These are phyloP conservation scores for Pterobdella sp. DNA, from an alignment of 2,888 invertebrate genomes.

Conservation along the genomic window DNA sequence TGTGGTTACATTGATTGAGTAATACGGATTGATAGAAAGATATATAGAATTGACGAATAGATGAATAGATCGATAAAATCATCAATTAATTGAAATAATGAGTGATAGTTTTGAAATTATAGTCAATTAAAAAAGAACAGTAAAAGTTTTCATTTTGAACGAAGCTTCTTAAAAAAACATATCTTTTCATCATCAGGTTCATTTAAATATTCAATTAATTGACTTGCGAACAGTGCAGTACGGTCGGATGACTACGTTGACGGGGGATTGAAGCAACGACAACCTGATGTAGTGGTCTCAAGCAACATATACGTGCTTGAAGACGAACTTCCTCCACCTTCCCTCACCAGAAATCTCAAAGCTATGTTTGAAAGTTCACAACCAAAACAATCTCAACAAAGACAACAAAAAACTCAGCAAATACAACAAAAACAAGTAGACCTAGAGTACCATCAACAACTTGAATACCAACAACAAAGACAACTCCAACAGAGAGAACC, in stretches of 20 bases:
- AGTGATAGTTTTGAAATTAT: no score
- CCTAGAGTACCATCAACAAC: constrained; percentile 13
- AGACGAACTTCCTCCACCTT: constrained; percentile 35
- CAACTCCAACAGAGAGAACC: background rate
- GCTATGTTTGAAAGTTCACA: constrained; percentile 33
- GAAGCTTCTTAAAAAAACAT: no score
- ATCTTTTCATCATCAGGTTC: no score
- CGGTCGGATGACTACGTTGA: background rate
- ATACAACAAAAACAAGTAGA: background rate
- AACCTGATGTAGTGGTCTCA: constrained; percentile 30
- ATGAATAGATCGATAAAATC: no score
- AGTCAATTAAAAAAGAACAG: no score
- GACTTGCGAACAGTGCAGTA: background rate
- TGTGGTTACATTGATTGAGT: no score
- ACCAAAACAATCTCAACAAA: background rate
- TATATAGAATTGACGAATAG: no score
- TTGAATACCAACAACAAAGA: background rate
- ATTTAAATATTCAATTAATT: no score
- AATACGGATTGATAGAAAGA: no score
- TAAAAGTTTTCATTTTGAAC: no score
- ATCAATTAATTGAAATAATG: no score
- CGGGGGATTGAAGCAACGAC: background rate
- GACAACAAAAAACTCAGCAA: background rate
- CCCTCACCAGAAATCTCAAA: constrained; percentile 34
- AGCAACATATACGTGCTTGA: constrained; percentile 30